phyloP scores from a whole-genome alignment of 2,113 vertebrate genomes.

The Pristiophorus japonicus region DNA sequence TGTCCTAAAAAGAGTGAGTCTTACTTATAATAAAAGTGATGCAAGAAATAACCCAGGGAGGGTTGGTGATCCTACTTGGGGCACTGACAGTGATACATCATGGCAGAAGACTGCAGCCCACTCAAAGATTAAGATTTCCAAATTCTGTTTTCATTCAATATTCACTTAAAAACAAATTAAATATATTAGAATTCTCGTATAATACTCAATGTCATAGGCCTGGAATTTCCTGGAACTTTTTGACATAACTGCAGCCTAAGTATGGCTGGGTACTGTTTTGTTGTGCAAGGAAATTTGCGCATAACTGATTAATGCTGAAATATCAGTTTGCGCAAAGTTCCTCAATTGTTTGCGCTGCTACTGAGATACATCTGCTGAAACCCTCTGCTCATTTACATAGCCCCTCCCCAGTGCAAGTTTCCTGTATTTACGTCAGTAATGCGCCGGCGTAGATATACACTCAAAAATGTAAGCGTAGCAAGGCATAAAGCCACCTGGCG shows the following conservation, averaged over 20 bases:
- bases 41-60: background rate
- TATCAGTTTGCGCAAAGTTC: background rate
- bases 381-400: background rate
- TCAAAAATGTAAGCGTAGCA: background rate
- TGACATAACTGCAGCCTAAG: background rate
- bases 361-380: background rate
- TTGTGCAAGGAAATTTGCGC: background rate
- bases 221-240: background rate
- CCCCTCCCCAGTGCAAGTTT: background rate
- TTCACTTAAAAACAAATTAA: background rate
- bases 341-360: background rate
- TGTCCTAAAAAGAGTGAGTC: background rate
- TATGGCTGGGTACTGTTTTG: background rate
- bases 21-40: background rate
- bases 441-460: background rate
- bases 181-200: background rate
- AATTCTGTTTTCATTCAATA: background rate
- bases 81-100: too few relatives aligned
- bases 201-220: background rate
- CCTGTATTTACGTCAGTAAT: background rate
- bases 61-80: too few relatives aligned
- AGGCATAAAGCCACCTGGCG: background rate
- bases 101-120: too few relatives aligned
- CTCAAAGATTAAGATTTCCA: background rate
- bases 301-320: background rate